Conservation (phyloP, 2,113 vertebrate genomes). For the Meleagris gallopavo region DNA sequence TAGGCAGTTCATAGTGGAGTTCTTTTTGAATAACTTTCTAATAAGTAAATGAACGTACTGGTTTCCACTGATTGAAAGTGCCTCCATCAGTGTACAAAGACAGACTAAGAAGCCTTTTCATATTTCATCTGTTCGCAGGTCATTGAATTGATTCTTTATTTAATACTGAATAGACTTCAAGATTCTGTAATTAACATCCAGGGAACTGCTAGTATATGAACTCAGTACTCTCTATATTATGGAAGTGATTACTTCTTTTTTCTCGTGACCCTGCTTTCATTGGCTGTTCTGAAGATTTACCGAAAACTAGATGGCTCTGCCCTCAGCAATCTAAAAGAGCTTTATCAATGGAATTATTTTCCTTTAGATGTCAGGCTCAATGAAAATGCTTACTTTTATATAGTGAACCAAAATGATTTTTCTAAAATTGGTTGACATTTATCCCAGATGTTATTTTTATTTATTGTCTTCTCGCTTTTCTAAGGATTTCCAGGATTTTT, state of each 20-base stretch:
- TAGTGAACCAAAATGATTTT: background rate
- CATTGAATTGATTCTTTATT: slow-evolving; percentile 38
- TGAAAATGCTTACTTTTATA: slow-evolving; percentile 35
- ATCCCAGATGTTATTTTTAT: slow-evolving; percentile 40
- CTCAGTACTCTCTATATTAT: background rate
- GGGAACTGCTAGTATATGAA: background rate
- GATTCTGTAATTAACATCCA: slow-evolving; percentile 42
- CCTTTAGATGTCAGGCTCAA: background rate
- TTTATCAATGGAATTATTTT: slow-evolving; percentile 22
- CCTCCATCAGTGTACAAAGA: slow-evolving; percentile 18
- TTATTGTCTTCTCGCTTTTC: slow-evolving; percentile 35
- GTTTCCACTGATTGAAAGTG: slow-evolving; percentile 25
- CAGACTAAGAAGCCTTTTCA: slow-evolving; percentile 42
- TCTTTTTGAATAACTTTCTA: slow-evolving; percentile 33
- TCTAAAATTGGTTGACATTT: slow-evolving; percentile 51
- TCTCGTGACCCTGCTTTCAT: background rate
- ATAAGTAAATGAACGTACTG: slow-evolving; percentile 35
- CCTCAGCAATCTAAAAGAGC: background rate
- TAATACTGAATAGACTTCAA: slow-evolving; percentile 41
- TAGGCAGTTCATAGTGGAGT: background rate
- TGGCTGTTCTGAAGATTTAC: background rate
- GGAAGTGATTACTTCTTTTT: background rate
- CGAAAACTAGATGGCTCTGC: background rate
- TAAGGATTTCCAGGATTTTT: slow-evolving; percentile 42
- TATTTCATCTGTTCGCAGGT: slow-evolving; percentile 48